phyloP scores from a whole-genome alignment of 2,797 vertebrate species.

The Pteronotus mesoamericanus region DNA sequence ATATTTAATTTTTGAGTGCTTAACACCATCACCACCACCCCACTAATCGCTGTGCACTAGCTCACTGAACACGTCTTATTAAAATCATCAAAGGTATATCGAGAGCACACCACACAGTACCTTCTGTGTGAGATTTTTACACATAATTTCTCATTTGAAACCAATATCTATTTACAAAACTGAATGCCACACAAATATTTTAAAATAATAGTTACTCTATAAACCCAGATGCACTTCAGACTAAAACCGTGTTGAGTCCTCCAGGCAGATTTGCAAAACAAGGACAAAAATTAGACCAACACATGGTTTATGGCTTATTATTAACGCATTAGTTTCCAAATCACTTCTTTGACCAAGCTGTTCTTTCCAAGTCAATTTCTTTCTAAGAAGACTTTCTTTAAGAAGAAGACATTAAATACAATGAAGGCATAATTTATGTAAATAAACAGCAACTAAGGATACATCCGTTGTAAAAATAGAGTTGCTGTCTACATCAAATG shows the following conservation, averaged over 20 bases:
- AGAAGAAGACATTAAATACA: neutral
- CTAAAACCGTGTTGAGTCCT: neutral
- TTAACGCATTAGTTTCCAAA: slow-evolving; percentile 7
- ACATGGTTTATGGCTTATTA: neutral
- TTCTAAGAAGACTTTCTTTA: neutral
- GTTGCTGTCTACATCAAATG: neutral
- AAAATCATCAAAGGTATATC: neutral
- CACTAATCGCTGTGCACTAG: neutral
- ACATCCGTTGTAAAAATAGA: slow-evolving; percentile 9
- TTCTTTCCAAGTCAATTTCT: neutral
- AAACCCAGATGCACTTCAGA: neutral
- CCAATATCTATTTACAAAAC: neutral
- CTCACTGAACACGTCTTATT: neutral
- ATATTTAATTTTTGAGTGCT: neutral
- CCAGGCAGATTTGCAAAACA: slow-evolving; percentile 9
- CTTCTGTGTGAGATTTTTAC: neutral
- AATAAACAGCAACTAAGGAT: neutral
- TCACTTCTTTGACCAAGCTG: neutral
- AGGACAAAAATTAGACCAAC: neutral
- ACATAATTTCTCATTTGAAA: slow-evolving; percentile 37
- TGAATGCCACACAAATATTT: neutral
- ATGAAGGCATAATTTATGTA: neutral
- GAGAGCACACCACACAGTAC: neutral
- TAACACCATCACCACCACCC: neutral
- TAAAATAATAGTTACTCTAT: neutral